These are phyloP conservation scores for Pseudochromis fuscus DNA, from an alignment of 2,797 vertebrate species.

Conservation along the genomic window DNA sequence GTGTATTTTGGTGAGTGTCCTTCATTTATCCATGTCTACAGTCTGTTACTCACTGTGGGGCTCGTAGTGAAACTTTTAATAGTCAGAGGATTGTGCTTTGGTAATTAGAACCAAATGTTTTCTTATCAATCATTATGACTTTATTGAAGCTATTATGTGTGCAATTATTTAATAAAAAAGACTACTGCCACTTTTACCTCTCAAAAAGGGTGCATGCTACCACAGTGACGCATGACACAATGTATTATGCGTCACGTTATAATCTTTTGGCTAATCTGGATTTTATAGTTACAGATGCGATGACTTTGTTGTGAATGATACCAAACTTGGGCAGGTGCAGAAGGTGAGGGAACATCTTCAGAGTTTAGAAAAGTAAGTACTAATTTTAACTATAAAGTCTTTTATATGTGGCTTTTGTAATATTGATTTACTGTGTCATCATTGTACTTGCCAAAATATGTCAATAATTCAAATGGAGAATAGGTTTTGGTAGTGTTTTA, in stretches of 20 bases:
- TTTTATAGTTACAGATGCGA: slow-evolving; percentile 95
- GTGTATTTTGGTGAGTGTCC: slow-evolving; percentile 93
- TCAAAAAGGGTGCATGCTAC: neutral
- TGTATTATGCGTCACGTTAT: no score
- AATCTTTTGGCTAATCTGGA: slow-evolving; percentile 29
- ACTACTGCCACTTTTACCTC: neutral
- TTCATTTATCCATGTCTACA: neutral
- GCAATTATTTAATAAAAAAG: neutral
- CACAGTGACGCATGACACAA: neutral
- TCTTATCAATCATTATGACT: no score
- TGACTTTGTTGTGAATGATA: slow-evolving; percentile 98
- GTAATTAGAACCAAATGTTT: neutral
- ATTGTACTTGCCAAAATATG: neutral
- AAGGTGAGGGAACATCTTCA: slow-evolving; percentile 97
- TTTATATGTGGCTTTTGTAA: neutral
- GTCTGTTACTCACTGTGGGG: no score
- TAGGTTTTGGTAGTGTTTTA: neutral
- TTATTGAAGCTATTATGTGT: no score
- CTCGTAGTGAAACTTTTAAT: neutral
- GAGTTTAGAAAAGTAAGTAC: slow-evolving; percentile 96
- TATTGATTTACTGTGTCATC: neutral
- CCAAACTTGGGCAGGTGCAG: slow-evolving; percentile 95
- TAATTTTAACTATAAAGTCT: neutral
- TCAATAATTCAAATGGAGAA: neutral
- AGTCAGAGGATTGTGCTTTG: slow-evolving; percentile 1